phyloP scores from a whole-genome alignment of 2,797 vertebrate species.

The Arctocebus calabarensis region DNA sequence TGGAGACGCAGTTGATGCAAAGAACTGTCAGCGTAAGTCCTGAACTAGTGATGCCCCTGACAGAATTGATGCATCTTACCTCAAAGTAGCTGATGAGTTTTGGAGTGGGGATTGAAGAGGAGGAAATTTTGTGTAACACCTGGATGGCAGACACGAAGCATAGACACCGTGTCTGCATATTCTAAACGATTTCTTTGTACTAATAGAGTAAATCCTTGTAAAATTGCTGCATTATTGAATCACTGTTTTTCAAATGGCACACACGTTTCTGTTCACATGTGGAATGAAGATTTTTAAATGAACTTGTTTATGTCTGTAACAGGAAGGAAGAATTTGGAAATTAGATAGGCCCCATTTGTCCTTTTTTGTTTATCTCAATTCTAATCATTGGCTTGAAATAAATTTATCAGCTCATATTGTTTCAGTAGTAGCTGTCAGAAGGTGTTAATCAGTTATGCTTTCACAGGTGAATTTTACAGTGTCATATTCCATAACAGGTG shows the following conservation, averaged over 20 bases:
- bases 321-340: constrained; percentile 33
- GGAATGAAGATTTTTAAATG: constrained; percentile 22
- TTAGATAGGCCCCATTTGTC: not conserved
- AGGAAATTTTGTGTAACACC: constrained; percentile 67
- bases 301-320: not conserved
- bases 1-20: constrained; percentile 93
- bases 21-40: constrained; percentile 95
- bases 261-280: not conserved
- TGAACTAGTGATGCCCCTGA: constrained; percentile 85
- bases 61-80: constrained; percentile 84
- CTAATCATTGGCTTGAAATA: constrained; percentile 52
- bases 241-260: not conserved
- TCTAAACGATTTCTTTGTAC: constrained; percentile 20
- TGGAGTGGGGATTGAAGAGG: constrained; percentile 66
- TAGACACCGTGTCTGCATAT: not conserved
- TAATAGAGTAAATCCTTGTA: not conserved
- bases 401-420: not conserved
- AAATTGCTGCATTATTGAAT: not conserved
- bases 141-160: not conserved
- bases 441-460: not conserved
- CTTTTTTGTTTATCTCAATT: constrained; percentile 17
- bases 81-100: constrained; percentile 75
- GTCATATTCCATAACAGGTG: not conserved
- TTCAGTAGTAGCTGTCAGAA: not conserved
- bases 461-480: not conserved